Conservation (phyloP, 2,797 vertebrate species). For the Gouania willdenowi region DNA sequence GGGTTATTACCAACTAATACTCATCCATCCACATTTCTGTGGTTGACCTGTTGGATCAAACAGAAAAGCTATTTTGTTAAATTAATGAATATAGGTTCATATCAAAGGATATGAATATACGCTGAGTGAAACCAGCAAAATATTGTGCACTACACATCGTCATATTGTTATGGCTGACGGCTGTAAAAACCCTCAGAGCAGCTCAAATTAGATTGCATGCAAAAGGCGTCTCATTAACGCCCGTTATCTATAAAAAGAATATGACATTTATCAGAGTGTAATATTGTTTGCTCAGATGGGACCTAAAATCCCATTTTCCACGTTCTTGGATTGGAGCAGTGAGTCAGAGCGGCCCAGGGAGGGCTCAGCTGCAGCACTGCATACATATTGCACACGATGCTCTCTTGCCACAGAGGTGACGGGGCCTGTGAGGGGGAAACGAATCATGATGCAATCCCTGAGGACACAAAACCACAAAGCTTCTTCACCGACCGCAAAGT, state of each 20-base stretch:
- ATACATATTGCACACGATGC: conserved; percentile 45
- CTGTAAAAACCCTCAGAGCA: too few relatives aligned
- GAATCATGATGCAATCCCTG: conserved; percentile 47
- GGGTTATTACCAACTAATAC: too few relatives aligned
- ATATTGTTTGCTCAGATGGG: conserved; percentile 41
- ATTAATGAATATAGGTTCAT: too few relatives aligned
- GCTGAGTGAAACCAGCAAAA: too few relatives aligned
- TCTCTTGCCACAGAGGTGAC: conserved; percentile 27
- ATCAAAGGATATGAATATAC: too few relatives aligned
- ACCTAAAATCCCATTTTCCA: conserved; percentile 34
- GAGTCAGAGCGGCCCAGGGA: conserved; percentile 25
- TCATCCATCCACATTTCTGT: too few relatives aligned
- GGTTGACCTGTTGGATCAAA: too few relatives aligned
- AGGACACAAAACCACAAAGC: conserved; percentile 25
- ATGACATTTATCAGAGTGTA: conserved; percentile 37
- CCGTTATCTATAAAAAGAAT: conserved; percentile 36
- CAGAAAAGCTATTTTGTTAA: too few relatives aligned
- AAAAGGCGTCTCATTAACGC: too few relatives aligned
- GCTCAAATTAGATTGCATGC: too few relatives aligned
- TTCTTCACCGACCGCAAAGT: conserved; percentile 27
- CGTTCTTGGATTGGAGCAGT: conserved; percentile 20
- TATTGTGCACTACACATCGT: too few relatives aligned
- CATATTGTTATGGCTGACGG: too few relatives aligned
- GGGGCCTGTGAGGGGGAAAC: conserved; percentile 29
- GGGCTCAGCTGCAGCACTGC: conserved; percentile 59